These are phyloP conservation scores for Natrix natrix DNA, from an alignment of 2,797 vertebrate genomes.

Conservation along the genomic window DNA sequence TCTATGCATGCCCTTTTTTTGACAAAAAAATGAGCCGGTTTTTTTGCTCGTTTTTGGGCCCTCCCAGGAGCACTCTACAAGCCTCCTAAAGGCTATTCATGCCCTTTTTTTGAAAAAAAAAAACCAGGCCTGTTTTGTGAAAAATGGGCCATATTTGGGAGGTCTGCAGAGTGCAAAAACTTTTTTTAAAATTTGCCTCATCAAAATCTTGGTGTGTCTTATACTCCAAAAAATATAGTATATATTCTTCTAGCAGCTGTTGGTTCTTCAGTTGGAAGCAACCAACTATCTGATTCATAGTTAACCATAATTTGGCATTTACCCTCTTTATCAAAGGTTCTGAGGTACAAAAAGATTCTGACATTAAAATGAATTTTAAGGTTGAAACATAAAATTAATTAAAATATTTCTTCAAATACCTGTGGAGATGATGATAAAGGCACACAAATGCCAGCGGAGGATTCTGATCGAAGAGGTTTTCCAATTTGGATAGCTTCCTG, in stretches of 20 bases:
- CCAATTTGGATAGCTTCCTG: slow-evolving; percentile 70
- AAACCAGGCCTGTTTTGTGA: too few relatives aligned
- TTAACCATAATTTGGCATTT: not conserved
- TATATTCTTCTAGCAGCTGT: not conserved
- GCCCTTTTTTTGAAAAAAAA: too few relatives aligned
- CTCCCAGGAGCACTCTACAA: too few relatives aligned
- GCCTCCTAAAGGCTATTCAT: too few relatives aligned
- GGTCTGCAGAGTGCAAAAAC: too few relatives aligned
- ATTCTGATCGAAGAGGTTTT: slow-evolving; percentile 77
- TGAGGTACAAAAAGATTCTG: not conserved
- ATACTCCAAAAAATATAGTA: not conserved
- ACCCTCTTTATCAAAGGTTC: not conserved
- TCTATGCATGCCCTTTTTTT: too few relatives aligned
- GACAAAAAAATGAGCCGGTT: too few relatives aligned
- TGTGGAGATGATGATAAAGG: slow-evolving; percentile 79
- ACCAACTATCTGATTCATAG: not conserved
- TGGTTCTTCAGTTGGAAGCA: not conserved
- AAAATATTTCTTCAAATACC: slow-evolving; percentile 61
- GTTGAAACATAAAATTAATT: not conserved
- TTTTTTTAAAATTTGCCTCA: too few relatives aligned
- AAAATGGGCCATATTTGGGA: too few relatives aligned
- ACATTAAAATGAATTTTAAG: not conserved
- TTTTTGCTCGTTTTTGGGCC: too few relatives aligned
- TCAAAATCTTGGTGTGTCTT: too few relatives aligned
- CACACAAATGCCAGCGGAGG: slow-evolving; percentile 72